Conservation (phyloP, 1,140 invertebrate genomes). For the Ylistrum balloti region DNA sequence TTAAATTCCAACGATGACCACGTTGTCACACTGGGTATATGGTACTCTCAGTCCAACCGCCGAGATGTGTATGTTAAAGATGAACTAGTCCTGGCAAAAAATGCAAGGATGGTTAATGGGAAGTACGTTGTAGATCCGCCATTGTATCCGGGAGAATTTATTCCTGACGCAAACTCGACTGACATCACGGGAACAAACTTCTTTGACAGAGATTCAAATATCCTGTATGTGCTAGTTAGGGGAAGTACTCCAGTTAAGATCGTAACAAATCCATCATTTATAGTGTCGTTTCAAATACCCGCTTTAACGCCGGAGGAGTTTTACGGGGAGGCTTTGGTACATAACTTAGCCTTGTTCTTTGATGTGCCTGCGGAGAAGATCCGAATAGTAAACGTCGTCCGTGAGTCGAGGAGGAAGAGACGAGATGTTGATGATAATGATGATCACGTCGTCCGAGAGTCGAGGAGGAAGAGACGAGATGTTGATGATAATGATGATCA, state of each 20-base stretch:
- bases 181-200: constrained; percentile 65
- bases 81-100: constrained; percentile 66
- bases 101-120: constrained; percentile 61
- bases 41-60: constrained; percentile 70
- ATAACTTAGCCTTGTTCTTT: constrained; percentile 76
- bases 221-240: constrained; percentile 64
- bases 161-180: constrained; percentile 44
- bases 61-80: constrained; percentile 75
- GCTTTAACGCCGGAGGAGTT: constrained; percentile 75
- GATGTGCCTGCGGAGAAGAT: constrained; percentile 71
- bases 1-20: constrained; percentile 69
- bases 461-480: constrained; percentile 55
- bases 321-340: constrained; percentile 74
- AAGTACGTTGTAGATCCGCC: constrained; percentile 58
- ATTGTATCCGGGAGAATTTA: constrained; percentile 43
- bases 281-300: constrained; percentile 68
- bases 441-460: constrained; percentile 68
- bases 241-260: constrained; percentile 62
- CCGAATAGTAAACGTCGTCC: constrained; percentile 69
- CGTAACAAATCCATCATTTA: constrained; percentile 54
- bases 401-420: constrained; percentile 60
- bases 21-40: constrained; percentile 69
- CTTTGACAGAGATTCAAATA: constrained; percentile 65
- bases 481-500: too few relatives aligned
- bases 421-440: too few relatives aligned